These are phyloP conservation scores for Epistrophe grossulariae DNA, from an alignment of 2,888 invertebrate species.

Conservation along the genomic window DNA sequence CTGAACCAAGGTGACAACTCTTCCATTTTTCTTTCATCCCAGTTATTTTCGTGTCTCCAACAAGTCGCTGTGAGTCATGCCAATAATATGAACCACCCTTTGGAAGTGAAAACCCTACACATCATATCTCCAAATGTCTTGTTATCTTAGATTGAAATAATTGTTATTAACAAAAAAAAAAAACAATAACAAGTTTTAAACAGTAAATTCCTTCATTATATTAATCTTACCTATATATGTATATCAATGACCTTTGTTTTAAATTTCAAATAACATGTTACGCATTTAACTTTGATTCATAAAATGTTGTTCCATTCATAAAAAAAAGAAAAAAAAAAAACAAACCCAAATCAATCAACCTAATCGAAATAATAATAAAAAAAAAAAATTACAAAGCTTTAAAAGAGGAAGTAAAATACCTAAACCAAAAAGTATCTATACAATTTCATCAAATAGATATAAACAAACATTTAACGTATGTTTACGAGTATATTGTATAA, in stretches of 20 bases:
- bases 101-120: neutral
- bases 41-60: too few relatives aligned
- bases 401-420: conserved; percentile 35
- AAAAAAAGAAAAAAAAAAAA: too few relatives aligned
- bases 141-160: neutral
- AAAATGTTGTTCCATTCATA: conserved; percentile 3
- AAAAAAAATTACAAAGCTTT: conserved; percentile 15
- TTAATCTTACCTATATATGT: neutral
- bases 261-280: neutral
- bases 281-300: neutral
- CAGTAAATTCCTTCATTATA: neutral
- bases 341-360: conserved; percentile 45
- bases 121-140: neutral
- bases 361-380: conserved; percentile 15
- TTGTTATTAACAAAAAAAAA: neutral
- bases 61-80: too few relatives aligned
- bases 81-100: too few relatives aligned
- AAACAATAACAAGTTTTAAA: neutral
- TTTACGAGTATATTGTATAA: neutral
- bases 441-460: conserved; percentile 31
- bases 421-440: conserved; percentile 14
- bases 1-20: too few relatives aligned
- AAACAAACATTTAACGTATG: conserved; percentile 4
- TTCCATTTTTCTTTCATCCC: too few relatives aligned
- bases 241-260: neutral